Conservation (phyloP, 2,113 vertebrate species). For the Nicator chloris region DNA sequence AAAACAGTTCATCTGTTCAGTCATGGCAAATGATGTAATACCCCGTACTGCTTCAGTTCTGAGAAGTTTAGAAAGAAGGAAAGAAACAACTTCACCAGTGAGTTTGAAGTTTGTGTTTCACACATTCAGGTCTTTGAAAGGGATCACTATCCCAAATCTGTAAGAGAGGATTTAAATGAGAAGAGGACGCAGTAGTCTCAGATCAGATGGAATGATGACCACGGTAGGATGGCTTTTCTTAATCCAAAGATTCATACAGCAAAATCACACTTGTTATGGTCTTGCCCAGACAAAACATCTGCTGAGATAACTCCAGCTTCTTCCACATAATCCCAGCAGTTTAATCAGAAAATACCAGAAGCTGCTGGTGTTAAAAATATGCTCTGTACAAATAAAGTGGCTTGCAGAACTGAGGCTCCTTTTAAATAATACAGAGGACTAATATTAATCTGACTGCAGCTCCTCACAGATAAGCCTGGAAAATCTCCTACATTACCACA, state of each 20-base stretch:
- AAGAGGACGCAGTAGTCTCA: background rate
- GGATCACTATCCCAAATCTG: background rate
- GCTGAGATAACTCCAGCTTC: constrained; percentile 8
- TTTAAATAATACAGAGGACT: background rate
- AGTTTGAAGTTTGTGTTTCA: background rate
- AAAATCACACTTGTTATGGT: background rate
- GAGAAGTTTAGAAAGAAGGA: background rate
- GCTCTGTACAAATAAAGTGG: background rate
- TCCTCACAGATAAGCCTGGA: background rate
- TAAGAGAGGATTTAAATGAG: background rate
- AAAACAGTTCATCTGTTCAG: background rate
- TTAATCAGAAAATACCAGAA: background rate
- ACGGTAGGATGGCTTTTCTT: background rate
- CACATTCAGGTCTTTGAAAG: background rate
- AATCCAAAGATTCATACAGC: background rate
- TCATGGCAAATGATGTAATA: background rate
- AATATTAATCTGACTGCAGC: background rate
- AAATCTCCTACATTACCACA: constrained; percentile 16
- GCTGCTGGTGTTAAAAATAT: background rate
- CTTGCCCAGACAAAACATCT: background rate
- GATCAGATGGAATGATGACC: background rate
- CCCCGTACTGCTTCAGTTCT: background rate
- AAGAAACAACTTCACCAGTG: background rate
- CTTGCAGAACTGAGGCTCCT: background rate
- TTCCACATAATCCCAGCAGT: background rate